Percentiles rank a stretch among this genome's conserved stretches.
Conservation (phyloP, 92 coral and sea anemone species). For the Pocillopora meandrina region DNA sequence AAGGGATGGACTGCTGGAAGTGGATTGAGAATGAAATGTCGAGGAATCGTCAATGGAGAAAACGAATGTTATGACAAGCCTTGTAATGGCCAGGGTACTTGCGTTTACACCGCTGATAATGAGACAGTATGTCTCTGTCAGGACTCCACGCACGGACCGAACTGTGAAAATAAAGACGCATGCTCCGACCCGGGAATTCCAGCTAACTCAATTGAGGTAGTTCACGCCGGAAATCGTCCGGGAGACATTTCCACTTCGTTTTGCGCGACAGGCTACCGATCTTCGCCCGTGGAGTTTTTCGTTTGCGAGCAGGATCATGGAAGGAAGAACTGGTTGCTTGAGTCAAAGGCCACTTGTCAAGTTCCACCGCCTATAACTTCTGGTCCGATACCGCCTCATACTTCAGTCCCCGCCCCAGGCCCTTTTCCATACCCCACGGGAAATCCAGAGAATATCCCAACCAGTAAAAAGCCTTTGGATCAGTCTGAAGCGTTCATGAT, state of each 20-base stretch:
- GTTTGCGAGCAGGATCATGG: constrained; percentile 52
- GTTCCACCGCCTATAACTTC: constrained; percentile 4
- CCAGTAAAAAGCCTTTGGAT: constrained; percentile 16
- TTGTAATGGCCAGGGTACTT: constrained; percentile 39
- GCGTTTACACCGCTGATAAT: constrained; percentile 53
- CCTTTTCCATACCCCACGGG: not conserved
- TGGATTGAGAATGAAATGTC: constrained; percentile 52
- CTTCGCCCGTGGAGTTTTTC: constrained; percentile 51
- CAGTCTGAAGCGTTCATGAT: constrained; percentile 55
- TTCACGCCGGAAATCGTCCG: constrained; percentile 38
- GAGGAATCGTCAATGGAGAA: constrained; percentile 55
- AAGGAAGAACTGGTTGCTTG: constrained; percentile 45
- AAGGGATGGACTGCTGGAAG: constrained; percentile 36
- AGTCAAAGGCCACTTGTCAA: constrained; percentile 54
- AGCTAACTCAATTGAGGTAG: constrained; percentile 34
- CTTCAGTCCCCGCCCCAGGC: not conserved
- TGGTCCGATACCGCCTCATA: not conserved
- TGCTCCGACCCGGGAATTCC: constrained; percentile 48
- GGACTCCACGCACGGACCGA: constrained; percentile 27
- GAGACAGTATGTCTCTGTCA: constrained; percentile 55
- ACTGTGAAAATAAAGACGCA: constrained; percentile 29
- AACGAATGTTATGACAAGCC: constrained; percentile 17
- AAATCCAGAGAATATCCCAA: not conserved
- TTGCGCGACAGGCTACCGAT: constrained; percentile 44
- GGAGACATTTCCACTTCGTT: constrained; percentile 64